Base-by-base conservation (phyloP, 2,888 invertebrate genomes). In the Andrena flavipes region DNA sequence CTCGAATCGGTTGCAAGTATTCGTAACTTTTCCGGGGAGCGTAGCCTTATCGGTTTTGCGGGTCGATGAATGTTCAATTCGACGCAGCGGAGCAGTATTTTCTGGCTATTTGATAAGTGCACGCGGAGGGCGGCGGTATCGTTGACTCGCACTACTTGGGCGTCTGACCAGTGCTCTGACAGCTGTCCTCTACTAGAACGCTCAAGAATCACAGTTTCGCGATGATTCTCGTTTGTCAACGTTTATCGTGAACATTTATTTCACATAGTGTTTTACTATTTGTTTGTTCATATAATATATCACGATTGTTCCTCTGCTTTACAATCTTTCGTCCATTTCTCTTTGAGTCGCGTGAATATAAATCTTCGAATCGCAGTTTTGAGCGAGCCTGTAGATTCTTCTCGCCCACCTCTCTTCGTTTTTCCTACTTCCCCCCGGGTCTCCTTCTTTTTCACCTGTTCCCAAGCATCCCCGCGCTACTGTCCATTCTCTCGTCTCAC, bases 391-490 rank as follows among this genome's bases (percentile, higher is more conserved):
- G 62, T 74, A 74, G 78, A 62, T 33, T 8, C 10, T 26, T 20
- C 42, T 20, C 10, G 2, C n/a, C 13, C 1, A 6, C 10, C 48
- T 23, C 26, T 56, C 48, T 23, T 20, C 69, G 42, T 35, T 69
- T 76, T 76, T 80, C 62, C 68, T 8, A 72, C 64, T 78, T 60
- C 79, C 80, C 63, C 59, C 29, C 33, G 20, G n/a, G 54, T 74
- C 76, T 64, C 30, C 71, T 76, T 62, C 72, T 83, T 85, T 85
- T 84, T 84, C 76, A 67, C 80, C 76, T 60, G 68, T 81, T 80
- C 80, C 85, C 75, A 79, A 80, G 75, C 74, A 79, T 30, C 56
- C 51, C 63, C 75, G 49, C 49, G 72, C 62, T 67, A 56, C 60
- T 65, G 64, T 26, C 68, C 72, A 76, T 82, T 82, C 84, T 80